A percentile compares a stretch with the other conserved stretches of the same genome.
phyloP scores from a whole-genome alignment of 2,888 invertebrate species.

The Tanypteryx hageni region DNA sequence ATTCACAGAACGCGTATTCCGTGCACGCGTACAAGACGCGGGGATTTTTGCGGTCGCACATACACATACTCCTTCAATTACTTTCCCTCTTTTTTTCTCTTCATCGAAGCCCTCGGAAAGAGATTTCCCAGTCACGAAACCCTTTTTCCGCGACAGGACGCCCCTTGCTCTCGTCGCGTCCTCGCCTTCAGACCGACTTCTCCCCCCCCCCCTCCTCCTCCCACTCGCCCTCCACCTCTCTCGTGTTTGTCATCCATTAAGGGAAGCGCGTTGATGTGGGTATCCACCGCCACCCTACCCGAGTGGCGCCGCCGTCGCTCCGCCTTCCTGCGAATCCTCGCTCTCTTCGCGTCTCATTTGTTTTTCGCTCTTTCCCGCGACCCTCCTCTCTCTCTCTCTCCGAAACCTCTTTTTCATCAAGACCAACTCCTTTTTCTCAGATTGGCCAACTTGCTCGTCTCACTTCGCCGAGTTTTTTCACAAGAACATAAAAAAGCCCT shows the following conservation, averaged over 20 bases:
- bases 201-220: background rate
- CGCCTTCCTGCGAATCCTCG: background rate
- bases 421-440: constrained; percentile 3
- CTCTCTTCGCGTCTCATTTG: constrained; percentile 15
- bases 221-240: background rate
- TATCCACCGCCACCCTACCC: background rate
- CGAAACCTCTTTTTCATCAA: background rate
- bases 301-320: constrained; percentile 14
- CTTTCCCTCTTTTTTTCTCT: background rate
- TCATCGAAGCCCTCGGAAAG: too few species aligned
- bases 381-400: too few species aligned
- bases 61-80: constrained; percentile 7
- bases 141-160: too few species aligned
- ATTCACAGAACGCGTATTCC: background rate
- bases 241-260: constrained; percentile 43
- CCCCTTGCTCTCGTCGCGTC: background rate
- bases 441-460: constrained; percentile 34
- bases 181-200: constrained; percentile 8
- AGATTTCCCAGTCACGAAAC: too few species aligned
- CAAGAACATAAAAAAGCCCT: background rate
- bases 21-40: constrained; percentile 38
- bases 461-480: background rate
- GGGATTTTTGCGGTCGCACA: background rate
- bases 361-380: background rate
- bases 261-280: background rate